A percentile compares a stretch with the other conserved stretches of the same genome.
Evolutionary conservation across 2,113 vertebrate genomes (phyloP).

Genomic region (Thermophis baileyi): DNA sequence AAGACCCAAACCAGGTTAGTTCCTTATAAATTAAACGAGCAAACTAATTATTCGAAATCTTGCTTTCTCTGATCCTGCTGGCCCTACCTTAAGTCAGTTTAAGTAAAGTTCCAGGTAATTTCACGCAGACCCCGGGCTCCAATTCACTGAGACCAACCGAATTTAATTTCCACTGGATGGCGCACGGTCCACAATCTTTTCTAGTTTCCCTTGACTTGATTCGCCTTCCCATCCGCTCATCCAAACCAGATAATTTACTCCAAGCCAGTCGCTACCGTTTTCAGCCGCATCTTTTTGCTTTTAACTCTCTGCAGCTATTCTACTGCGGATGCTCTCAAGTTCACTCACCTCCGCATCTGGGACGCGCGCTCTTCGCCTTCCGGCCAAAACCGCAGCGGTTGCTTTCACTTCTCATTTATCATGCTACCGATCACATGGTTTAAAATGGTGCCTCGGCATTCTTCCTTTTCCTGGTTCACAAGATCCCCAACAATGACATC

Average conservation of each 20-base stretch:
- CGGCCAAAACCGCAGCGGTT: accelerated
- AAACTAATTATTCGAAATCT: not conserved
- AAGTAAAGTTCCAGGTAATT: not conserved
- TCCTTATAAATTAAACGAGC: not conserved
- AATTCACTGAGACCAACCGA: not conserved
- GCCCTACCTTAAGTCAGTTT: not conserved
- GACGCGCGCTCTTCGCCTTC: not conserved
- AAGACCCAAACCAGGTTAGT: not conserved
- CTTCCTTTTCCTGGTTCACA: conserved; percentile 9
- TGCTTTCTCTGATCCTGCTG: not conserved
- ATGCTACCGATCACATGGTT: not conserved
- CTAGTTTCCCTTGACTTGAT: not conserved
- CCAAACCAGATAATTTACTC: not conserved
- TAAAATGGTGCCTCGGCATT: conserved; percentile 1
- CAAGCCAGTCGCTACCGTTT: not conserved
- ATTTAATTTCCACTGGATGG: not conserved
- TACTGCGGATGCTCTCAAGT: not conserved
- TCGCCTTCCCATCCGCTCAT: not conserved
- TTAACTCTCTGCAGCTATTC: not conserved
- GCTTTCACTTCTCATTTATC: not conserved
- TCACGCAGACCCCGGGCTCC: not conserved
- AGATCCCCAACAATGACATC: not conserved
- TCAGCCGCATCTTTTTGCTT: not conserved
- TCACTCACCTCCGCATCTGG: not conserved
- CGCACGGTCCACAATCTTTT: not conserved